Evolutionary conservation across 92 coral and sea anemone species (phyloP), one percentile per base, ranked within the genome.

Genomic region (Epizoanthus rinbou): DNA sequence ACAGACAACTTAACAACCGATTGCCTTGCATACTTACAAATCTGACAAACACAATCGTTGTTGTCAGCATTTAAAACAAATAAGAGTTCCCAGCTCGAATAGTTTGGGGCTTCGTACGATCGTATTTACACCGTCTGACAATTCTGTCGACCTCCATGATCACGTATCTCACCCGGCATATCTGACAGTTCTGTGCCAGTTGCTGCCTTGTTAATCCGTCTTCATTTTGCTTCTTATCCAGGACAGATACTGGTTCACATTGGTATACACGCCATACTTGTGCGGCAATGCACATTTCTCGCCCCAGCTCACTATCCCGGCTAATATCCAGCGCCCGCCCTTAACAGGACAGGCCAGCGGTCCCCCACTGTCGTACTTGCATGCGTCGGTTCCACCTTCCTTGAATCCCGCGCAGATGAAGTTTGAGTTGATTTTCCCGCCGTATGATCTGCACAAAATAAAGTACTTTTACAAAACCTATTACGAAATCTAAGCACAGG

Each of bases 331-430:
- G 22, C 92, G 85, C 50, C 92, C 92, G 64, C 82, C 87, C 16
- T 25, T 52, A 33, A 80, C 86, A 35, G 98, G 93, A 80, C 99
- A 97, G 80, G 91, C 91, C 91, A 97, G 93, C 86, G 99, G 99
- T 60, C 99, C 99, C 15, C 99, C 99, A 56, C 93, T 94, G 63
- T 97, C 99, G 84, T 90, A 94, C 22, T 88, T 86, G 88, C 99
- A 97, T 63, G 98, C 95, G 88, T 97, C 99, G 23, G 84, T 85
- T 1, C 99, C 98, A 14, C 99, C 99, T 81, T 97, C 99, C 59
- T 90, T 89, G 81, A 87, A 97, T 31, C 99, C 99, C n/a, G 99
- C 99, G n/a, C 99, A 97, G 45, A 97, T 84, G 57, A 97, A 97
- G 24, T 93, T 82, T n/a, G 87, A 76, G 41, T 88, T 91, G 82